Evolutionary conservation across 2,113 vertebrate genomes (phyloP).

Genomic region (Balaenoptera acutorostrata): DNA sequence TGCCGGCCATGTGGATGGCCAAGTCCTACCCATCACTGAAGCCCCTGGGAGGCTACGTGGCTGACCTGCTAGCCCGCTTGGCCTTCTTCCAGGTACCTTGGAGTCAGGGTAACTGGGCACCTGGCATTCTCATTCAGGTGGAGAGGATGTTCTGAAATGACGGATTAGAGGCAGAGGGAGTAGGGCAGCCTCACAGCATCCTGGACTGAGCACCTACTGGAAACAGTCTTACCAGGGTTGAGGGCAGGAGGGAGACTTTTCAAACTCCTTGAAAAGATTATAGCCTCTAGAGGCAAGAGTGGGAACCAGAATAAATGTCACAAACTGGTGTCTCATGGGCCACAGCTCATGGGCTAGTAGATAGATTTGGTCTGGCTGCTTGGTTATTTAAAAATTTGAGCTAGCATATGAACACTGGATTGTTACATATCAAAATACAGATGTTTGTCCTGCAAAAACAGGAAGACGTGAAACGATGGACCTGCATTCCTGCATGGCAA

Average conservation of each 20-base stretch:
- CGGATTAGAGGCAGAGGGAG: neutral
- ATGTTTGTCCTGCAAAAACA: neutral
- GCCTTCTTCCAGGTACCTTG: conserved; percentile 88
- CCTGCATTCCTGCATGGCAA: neutral
- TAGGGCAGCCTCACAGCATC: neutral
- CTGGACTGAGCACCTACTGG: neutral
- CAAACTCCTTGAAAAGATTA: neutral
- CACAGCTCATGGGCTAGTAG: neutral
- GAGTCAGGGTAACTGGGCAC: neutral
- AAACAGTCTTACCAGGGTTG: neutral
- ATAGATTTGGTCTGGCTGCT: neutral
- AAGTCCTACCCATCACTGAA: conserved; percentile 95
- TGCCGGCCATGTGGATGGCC: conserved; percentile 90
- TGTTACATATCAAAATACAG: conserved; percentile 21
- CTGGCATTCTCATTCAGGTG: neutral
- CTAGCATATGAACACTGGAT: neutral
- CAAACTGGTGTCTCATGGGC: neutral
- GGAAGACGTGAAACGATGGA: neutral
- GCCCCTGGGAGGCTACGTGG: conserved; percentile 89
- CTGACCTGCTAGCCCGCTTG: conserved; percentile 88
- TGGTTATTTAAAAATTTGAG: neutral
- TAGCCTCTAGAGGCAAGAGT: neutral
- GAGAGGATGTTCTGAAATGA: neutral
- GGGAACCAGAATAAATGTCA: neutral
- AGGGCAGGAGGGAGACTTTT: neutral